Base-by-base conservation (phyloP, 2,113 vertebrate genomes). In the Sceloporus tristichus region DNA sequence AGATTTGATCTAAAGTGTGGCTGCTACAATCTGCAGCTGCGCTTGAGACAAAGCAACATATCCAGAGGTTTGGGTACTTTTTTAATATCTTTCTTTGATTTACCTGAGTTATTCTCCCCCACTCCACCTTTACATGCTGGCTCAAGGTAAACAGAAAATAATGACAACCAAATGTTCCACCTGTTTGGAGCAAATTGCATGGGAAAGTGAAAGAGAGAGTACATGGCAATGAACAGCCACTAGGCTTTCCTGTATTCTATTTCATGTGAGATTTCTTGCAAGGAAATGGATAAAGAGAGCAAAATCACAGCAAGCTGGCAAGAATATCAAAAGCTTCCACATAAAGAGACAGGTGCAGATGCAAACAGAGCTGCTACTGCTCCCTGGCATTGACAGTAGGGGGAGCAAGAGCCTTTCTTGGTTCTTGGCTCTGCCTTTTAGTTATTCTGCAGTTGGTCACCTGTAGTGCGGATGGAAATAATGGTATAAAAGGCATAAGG, bases 321-420 rank as follows among this genome's bases (percentile, higher is more conserved):
- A 18, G 21, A 1, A 1, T 73, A 71, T 84, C 71, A 79, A n/a
- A 54, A n/a, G 18, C 1, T 1, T 81, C 87, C 91, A 70, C 3
- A n/a, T 68, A 87, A 87, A 81, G 85, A 71, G 62, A 73, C 40
- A 90, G 82, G 88, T 85, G 84, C 4, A 53, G 53, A 54, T 48
- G 53, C 48, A 79, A 59, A 3, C 29, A 14, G 2, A 2, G 40
- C 38, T 38, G 3, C 18, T 34, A 85, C n/a, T 8, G 25, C 88
- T 93, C 59, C 14, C 0, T 34, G 14, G 34, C 1, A 19, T 42
- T 75, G 86, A 93, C 94, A 62, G 93, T 90, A 96, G 96, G 90
- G 95, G 94, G 95, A 95, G 95, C 91, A 95, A 96, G 82, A 88
- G 82, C 84, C 70, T 94, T 89, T 89, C 66, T 29, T 66, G 0